These are phyloP conservation scores for Hymenopus coronatus DNA, from an alignment of 2,888 invertebrate genomes.

Conservation along the genomic window DNA sequence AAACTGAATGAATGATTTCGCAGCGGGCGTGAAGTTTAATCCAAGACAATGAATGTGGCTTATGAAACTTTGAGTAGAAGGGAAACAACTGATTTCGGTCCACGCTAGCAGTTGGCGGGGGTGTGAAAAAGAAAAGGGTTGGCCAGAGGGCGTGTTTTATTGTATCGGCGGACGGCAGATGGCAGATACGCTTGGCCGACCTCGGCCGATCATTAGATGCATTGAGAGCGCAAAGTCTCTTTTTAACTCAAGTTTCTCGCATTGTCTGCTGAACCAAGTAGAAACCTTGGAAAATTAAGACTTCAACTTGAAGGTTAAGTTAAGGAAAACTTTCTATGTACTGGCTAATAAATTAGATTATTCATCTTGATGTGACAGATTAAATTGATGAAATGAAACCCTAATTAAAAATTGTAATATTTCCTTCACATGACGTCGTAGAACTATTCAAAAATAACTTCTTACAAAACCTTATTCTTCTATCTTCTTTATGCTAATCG, in stretches of 20 bases:
- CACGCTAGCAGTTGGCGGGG: neutral
- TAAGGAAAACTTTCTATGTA: no score
- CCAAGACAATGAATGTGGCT: neutral
- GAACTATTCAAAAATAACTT: no score
- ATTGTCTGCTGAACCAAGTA: neutral
- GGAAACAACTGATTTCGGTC: neutral
- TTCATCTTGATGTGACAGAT: no score
- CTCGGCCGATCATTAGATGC: neutral
- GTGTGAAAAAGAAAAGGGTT: neutral
- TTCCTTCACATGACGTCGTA: no score
- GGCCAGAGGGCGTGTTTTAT: neutral
- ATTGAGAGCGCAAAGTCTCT: neutral
- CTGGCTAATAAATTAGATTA: no score
- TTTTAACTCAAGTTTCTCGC: neutral
- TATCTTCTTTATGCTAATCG: no score
- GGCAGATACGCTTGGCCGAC: neutral
- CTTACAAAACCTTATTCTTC: no score
- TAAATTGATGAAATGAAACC: no score
- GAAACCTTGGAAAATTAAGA: neutral
- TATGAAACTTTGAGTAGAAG: neutral
- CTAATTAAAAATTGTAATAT: no score
- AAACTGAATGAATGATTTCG: neutral
- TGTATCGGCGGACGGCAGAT: neutral
- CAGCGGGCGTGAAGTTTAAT: neutral
- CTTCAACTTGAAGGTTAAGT: no score